Evolutionary conservation across 2,797 vertebrate species (phyloP), one percentile per base, ranked within the genome.

Genomic region (Crenuchus spilurus): DNA sequence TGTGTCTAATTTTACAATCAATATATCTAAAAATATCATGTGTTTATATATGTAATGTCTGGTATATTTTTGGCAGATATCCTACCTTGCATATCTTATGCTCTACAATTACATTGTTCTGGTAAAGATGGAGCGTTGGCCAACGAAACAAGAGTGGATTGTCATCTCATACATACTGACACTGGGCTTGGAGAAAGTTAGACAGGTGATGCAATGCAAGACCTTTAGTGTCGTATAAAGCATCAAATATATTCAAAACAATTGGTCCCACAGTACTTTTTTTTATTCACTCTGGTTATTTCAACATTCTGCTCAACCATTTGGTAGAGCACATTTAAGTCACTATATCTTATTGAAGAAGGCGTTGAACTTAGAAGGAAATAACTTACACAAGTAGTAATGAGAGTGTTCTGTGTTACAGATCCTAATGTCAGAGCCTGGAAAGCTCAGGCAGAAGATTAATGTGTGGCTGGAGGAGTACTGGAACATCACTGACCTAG

Each of bases 341-440:
- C n/a, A n/a, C n/a, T n/a, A n/a, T n/a, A n/a, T n/a, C n/a, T n/a
- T n/a, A n/a, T n/a, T n/a, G n/a, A n/a, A n/a, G n/a, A n/a, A n/a
- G n/a, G n/a, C n/a, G n/a, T n/a, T n/a, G n/a, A n/a, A n/a, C n/a
- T n/a, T n/a, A n/a, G 14, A 6, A 11, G 26, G 5, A 28, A 55
- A 1, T 30, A 55, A 44, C 11, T 11, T 57, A 37, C 6, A 57
- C 28, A 37, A 37, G 11, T 20, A 1, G 4, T n/a, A 30, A 33
- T 54, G 9, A 30, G 24, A 28, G 2, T 48, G 4, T 49, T 73
- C 18, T 69, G 52, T 80, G 77, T 89, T 86, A n/a, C n/a, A 99
- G 98, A 98, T 99, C 83, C 89, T 99, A 82, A 99, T 99, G 98
- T 99, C 98, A 6, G 98, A 99, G 80, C 98, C 97, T 7, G 97